These are phyloP conservation scores for Phymastichus coffea DNA, from an alignment of 1,140 invertebrate species.

Conservation along the genomic window DNA sequence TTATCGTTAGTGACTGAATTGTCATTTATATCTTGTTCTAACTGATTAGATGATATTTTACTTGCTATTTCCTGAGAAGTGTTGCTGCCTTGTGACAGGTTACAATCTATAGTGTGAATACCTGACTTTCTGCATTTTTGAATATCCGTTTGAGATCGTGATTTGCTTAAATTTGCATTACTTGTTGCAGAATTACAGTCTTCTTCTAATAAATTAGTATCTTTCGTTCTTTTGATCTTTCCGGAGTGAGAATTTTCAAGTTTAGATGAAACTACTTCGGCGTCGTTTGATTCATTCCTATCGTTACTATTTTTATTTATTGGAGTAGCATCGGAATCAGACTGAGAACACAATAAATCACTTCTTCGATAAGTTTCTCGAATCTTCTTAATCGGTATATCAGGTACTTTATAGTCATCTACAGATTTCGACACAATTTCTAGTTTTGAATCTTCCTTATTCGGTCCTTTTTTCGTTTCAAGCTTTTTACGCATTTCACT, in stretches of 20 bases:
- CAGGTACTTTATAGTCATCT: conserved; percentile 53
- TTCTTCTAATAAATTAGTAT: neutral
- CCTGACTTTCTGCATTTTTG: conserved; percentile 27
- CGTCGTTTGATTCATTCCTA: conserved; percentile 9
- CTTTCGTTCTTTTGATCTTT: conserved; percentile 9
- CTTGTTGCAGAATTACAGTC: conserved; percentile 8
- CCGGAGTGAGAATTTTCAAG: neutral
- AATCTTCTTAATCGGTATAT: conserved; percentile 50
- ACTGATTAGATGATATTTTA: neutral
- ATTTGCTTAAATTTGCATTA: conserved; percentile 33
- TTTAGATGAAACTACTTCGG: neutral
- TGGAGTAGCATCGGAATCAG: conserved; percentile 45
- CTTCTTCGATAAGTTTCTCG: conserved; percentile 50
- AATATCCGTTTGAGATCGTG: conserved; percentile 28
- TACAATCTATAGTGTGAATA: conserved; percentile 28
- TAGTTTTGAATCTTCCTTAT: conserved; percentile 47
- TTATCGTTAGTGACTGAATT: neutral
- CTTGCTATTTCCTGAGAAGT: neutral
- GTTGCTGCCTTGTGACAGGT: conserved; percentile 10
- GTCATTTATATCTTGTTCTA: neutral
- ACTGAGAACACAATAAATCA: conserved; percentile 48
- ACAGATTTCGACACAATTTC: conserved; percentile 50
- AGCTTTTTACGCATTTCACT: conserved; percentile 53
- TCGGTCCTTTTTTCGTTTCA: conserved; percentile 42
- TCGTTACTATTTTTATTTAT: conserved; percentile 23